Base-by-base conservation (phyloP, 2,113 vertebrate species). In the Phalacrocorax pelagicus region DNA sequence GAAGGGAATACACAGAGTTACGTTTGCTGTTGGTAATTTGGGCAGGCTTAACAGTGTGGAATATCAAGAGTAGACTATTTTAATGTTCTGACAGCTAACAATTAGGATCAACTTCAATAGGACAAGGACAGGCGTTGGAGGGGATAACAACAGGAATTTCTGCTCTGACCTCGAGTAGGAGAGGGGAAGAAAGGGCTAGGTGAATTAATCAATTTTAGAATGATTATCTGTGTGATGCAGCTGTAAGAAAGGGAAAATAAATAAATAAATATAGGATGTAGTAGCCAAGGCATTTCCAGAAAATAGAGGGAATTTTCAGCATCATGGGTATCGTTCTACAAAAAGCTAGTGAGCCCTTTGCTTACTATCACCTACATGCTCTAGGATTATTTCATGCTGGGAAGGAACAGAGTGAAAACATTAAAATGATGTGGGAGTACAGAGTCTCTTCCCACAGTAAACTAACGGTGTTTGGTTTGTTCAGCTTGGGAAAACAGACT, bases 261-360 rank as follows among this genome's bases (percentile, higher is more conserved):
- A 57, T 4, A 51, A 63, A 10, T 13, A 36, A 82, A 38, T 19
- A 29, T 9, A 79, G 44, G 21, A 61, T 61, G 10, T 75, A 59
- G 30, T 79, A 75, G 67, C 12, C 14, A 88, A 91, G 72, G 17
- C 36, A 78, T 71, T 95, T 94, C 55, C 47, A 89, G 36, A n/a
- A 83, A 72, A 51, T 12, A 51, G 26, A 67, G 32, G 26, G 29
- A 78, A 71, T 84, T 86, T 57, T 70, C 55, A 65, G 40, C 40
- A 88, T 58, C 0, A 0, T 78, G 40, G 14, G 2, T 81, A 24
- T 58, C 1, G 2, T 78, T 62, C 19, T 7, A 47, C 55, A 63
- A 87, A 71, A 14, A 79, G 14, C 16, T 42, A 51, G 38, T 32
- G 51, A 81, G n/a, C 22, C 38, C 29, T 70, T 61, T 2, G 2